Base-by-base conservation (phyloP, 2,113 vertebrate genomes). In the Turdus rufiventris region DNA sequence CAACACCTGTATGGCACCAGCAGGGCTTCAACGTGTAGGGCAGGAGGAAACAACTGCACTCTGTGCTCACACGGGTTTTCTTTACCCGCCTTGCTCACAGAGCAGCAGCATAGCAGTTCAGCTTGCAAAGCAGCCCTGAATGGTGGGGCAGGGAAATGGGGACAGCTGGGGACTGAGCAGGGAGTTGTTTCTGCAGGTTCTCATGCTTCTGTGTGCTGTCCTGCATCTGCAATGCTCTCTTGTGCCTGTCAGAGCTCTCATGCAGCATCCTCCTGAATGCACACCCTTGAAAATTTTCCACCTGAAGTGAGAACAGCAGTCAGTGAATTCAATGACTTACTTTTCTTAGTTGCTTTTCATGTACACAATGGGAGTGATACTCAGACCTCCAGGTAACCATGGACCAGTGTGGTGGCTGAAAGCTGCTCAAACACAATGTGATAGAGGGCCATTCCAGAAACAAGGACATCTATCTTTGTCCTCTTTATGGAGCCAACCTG, bases 1-100 rank as follows among this genome's bases (percentile, higher is more conserved):
- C 12, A 43, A 14, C 13, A 11, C 28, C 21, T 43, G 5, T 15
- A 9, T 2, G 0, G 18, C 51, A 15, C 29, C 9, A 45, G 4
- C 0, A 2, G 21, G 42, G 2, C 14, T 56, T 40, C 36, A 78
- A 12, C 2, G 1, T 20, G 20, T 38, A 31, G 19, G n/a, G 25
- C 36, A n/a, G 75, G 18, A 78, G n/a, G 7, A 10, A 68, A 25
- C 0, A 3, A 25, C 31, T 1, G 1, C 12, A 9, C 4, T 48
- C 24, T 50, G 10, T 47, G 23, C 25, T 31, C 21, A 31, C 5
- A 18, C 0, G 1, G n/a, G 9, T 47, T 61, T 74, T 66, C 28
- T 50, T 51, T 20, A 14, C n/a, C 20, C 0, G 0, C 8, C 23
- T 43, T 0, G 0, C 48, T 80, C 68, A 3, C 0, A 1, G 17